Conservation (phyloP, 2,113 vertebrate genomes). For the Murina feae region DNA sequence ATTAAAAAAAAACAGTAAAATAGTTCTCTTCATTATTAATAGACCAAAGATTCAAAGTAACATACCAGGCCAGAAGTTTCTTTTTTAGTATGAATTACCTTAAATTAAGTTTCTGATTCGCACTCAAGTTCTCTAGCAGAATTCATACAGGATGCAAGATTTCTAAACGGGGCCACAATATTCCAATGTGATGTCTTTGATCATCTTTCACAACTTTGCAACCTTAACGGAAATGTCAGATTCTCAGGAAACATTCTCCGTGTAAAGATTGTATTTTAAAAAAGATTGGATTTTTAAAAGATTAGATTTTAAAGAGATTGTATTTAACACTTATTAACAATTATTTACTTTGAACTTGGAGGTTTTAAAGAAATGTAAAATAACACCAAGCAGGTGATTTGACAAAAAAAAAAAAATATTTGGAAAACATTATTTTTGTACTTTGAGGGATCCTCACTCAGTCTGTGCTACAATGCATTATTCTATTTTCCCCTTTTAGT, state of each 20-base stretch:
- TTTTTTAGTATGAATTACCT: background rate
- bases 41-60: background rate
- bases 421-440: background rate
- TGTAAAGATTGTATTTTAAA: background rate
- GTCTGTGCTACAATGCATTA: background rate
- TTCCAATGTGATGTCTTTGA: background rate
- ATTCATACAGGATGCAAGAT: background rate
- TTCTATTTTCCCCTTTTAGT: background rate
- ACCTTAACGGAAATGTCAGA: background rate
- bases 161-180: conserved; percentile 35
- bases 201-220: background rate
- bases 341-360: background rate
- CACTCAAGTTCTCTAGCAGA: background rate
- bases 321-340: background rate
- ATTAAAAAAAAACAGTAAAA: no score
- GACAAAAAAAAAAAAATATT: background rate
- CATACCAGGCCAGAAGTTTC: background rate
- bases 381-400: background rate
- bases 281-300: no score
- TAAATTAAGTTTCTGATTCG: conserved; percentile 12
- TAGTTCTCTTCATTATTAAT: background rate
- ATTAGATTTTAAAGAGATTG: no score
- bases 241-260: conserved; percentile 1
- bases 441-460: background rate
- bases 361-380: conserved; percentile 1